Percentiles rank a stretch among this genome's conserved stretches.
These are phyloP conservation scores for Huso huso DNA, from an alignment of 2,797 vertebrate species.

Conservation along the genomic window DNA sequence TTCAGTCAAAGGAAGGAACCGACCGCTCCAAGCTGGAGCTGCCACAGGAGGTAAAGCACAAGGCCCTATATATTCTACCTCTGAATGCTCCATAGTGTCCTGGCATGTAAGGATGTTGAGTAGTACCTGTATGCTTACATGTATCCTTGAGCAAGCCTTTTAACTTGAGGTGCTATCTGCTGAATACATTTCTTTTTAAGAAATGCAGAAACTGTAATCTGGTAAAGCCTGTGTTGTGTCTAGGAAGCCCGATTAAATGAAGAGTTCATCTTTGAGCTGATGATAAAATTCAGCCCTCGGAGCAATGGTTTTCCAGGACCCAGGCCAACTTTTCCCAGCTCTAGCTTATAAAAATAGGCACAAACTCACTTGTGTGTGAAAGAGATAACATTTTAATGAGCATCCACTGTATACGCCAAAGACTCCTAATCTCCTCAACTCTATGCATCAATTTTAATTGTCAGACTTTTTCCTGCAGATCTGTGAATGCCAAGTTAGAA, in stretches of 20 bases:
- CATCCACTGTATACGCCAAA: neutral
- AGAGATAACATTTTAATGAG: constrained; percentile 37
- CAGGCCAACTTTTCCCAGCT: constrained; percentile 20
- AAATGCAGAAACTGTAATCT: too few relatives aligned
- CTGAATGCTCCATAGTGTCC: neutral
- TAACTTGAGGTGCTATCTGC: too few relatives aligned
- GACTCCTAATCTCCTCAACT: constrained; percentile 21
- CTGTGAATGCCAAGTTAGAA: constrained; percentile 38
- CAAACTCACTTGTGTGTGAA: constrained; percentile 27
- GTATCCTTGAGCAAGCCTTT: too few relatives aligned
- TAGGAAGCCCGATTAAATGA: neutral
- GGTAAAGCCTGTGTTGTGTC: too few relatives aligned
- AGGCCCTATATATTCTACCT: constrained; percentile 8
- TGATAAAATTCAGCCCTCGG: neutral
- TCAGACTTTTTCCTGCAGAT: constrained; percentile 24
- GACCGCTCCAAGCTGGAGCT: constrained; percentile 89
- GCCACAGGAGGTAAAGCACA: constrained; percentile 79
- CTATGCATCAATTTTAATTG: constrained; percentile 30
- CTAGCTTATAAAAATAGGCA: constrained; percentile 26
- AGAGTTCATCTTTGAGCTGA: neutral
- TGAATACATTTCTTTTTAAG: too few relatives aligned
- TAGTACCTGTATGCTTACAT: too few relatives aligned
- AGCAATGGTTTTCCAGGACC: constrained; percentile 18
- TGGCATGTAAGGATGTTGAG: neutral
- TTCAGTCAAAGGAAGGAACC: constrained; percentile 83